Evolutionary conservation across 37 sponge, comb jelly and placozoan genomes (phyloP).

Genomic region (Diacarnus erythraeanus): DNA sequence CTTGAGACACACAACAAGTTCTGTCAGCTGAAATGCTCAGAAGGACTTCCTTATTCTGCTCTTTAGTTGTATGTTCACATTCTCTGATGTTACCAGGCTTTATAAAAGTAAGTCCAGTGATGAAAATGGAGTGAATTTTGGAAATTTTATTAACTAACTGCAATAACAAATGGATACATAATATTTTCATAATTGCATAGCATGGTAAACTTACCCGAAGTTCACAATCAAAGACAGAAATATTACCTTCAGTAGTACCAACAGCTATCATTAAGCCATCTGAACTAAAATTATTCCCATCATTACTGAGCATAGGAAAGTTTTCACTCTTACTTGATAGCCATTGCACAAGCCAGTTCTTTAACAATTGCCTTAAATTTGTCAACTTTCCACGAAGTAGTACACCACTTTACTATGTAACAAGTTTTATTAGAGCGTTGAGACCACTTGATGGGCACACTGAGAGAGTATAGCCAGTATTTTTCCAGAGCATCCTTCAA

Average conservation of each 20-base stretch:
- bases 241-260: slow-evolving; percentile 24
- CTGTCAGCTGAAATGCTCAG: slow-evolving; percentile 63
- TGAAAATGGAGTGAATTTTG: slow-evolving; percentile 32
- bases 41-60: background rate
- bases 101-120: slow-evolving; percentile 42
- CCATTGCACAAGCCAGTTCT: slow-evolving; percentile 31
- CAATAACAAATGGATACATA: too few species aligned
- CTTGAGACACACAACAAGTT: slow-evolving; percentile 35
- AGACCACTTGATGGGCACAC: slow-evolving; percentile 32
- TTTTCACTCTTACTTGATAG: slow-evolving; percentile 50
- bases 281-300: slow-evolving; percentile 1
- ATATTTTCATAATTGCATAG: too few species aligned
- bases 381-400: slow-evolving; percentile 4
- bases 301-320: too few species aligned
- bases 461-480: slow-evolving; percentile 23
- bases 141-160: slow-evolving; percentile 29
- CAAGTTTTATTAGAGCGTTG: background rate
- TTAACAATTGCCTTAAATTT: background rate
- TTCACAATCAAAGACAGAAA: slow-evolving; percentile 11
- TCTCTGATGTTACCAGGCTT: background rate
- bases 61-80: background rate
- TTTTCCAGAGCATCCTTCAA: background rate
- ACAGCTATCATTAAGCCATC: slow-evolving; percentile 27
- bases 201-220: background rate
- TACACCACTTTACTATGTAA: slow-evolving; percentile 43